phyloP scores from a whole-genome alignment of 2,888 invertebrate genomes.

The Phaedon cochleariae region DNA sequence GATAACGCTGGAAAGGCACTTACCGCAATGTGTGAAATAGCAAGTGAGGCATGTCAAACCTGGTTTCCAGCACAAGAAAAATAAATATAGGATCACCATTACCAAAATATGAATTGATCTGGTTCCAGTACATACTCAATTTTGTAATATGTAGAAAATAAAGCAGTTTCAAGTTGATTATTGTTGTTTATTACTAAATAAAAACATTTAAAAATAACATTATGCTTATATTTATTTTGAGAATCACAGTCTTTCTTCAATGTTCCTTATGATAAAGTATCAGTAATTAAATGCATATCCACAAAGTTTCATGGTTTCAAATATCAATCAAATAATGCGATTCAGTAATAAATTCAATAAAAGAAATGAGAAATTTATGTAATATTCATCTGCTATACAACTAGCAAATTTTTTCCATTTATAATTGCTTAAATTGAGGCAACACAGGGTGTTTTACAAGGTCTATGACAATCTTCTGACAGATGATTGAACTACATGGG shows the following conservation, averaged over 20 bases:
- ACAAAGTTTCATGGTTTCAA: too few species aligned
- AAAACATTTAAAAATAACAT: background rate
- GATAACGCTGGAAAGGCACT: conserved; percentile 77
- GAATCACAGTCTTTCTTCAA: conserved; percentile 26
- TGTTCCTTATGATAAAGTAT: conserved; percentile 7
- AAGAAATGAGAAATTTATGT: too few species aligned
- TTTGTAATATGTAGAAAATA: too few species aligned
- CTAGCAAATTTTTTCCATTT: too few species aligned
- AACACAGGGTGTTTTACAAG: too few species aligned
- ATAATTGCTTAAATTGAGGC: too few species aligned
- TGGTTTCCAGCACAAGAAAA: conserved; percentile 74
- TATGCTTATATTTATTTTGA: conserved; percentile 14
- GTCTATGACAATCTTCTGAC: too few species aligned
- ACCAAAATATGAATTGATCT: conserved; percentile 10
- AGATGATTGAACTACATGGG: too few species aligned
- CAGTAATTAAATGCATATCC: background rate
- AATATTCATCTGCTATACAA: too few species aligned
- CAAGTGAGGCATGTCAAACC: conserved; percentile 83
- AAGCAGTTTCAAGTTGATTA: background rate
- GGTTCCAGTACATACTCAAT: background rate
- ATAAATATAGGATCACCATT: conserved; percentile 45
- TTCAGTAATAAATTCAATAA: too few species aligned
- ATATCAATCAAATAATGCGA: too few species aligned
- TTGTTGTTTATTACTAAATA: conserved; percentile 7
- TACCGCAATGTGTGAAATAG: conserved; percentile 84